Percentiles rank a stretch among this genome's conserved stretches.
These are phyloP conservation scores for Epiblema foenella DNA, from an alignment of 2,888 invertebrate genomes.

Conservation along the genomic window DNA sequence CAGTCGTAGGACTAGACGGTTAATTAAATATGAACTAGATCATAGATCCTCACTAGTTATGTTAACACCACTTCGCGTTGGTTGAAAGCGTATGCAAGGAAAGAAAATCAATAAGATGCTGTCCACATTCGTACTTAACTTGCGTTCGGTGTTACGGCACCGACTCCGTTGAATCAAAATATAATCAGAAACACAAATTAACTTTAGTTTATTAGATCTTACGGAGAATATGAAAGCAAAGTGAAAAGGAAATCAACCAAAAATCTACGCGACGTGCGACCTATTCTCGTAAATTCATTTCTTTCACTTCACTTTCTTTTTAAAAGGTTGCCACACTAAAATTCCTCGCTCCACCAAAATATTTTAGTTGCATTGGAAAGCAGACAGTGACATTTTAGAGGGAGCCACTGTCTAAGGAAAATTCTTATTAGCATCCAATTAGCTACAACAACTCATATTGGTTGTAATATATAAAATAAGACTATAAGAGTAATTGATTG, in stretches of 20 bases:
- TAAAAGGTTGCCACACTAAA: conserved; percentile 73
- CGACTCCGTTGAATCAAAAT: conserved; percentile 77
- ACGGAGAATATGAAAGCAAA: conserved; percentile 81
- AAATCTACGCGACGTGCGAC: conserved; percentile 84
- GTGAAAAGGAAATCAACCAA: conserved; percentile 85
- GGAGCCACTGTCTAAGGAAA: conserved; percentile 26
- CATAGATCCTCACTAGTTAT: conserved; percentile 67
- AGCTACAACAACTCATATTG: background rate
- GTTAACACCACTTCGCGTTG: conserved; percentile 82
- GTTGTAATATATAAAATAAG: background rate
- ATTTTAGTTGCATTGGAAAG: background rate
- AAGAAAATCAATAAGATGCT: conserved; percentile 86
- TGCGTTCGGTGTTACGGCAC: conserved; percentile 71
- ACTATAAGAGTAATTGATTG: too few species aligned
- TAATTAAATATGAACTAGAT: conserved; percentile 65
- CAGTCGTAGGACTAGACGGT: conserved; percentile 47
- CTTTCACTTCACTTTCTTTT: conserved; percentile 84
- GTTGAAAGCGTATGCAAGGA: conserved; percentile 84
- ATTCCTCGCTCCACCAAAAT: conserved; percentile 28
- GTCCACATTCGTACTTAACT: conserved; percentile 81
- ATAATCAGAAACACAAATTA: conserved; percentile 78
- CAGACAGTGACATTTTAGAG: background rate
- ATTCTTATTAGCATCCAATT: conserved; percentile 31
- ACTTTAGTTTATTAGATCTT: conserved; percentile 81
- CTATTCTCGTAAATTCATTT: conserved; percentile 85